Percentiles rank a stretch among this genome's conserved stretches.
phyloP scores from a whole-genome alignment of 2,797 vertebrate species.

The Alectoris magna region DNA sequence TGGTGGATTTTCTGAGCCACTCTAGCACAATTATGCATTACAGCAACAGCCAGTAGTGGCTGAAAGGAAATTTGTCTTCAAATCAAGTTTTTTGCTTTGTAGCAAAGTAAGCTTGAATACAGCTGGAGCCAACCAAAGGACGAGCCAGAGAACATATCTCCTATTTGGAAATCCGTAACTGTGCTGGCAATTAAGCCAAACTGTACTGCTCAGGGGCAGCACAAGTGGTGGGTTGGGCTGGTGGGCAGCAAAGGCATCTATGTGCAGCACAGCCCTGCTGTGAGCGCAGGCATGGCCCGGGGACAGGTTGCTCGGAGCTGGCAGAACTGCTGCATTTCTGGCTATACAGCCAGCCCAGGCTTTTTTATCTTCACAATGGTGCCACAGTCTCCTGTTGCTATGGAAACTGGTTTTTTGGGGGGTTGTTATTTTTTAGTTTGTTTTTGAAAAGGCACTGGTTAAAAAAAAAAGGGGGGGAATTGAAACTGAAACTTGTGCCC shows the following conservation, averaged over 20 bases:
- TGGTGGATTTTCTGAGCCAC: neutral
- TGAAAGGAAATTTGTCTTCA: neutral
- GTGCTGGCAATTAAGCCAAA: neutral
- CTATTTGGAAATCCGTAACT: neutral
- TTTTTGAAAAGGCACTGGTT: slow-evolving; percentile 48
- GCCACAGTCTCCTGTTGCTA: slow-evolving; percentile 64
- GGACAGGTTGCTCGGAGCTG: slow-evolving; percentile 2
- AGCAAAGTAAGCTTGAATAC: neutral
- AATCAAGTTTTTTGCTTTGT: neutral
- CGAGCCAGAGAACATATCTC: neutral
- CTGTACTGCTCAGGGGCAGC: neutral
- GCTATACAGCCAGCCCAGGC: neutral
- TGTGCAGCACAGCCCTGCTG: neutral
- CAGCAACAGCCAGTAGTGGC: neutral
- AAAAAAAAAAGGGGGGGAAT: slow-evolving; percentile 9
- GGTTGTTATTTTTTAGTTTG: neutral
- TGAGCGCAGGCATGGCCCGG: neutral
- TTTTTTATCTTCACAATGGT: slow-evolving; percentile 53
- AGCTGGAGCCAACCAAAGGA: neutral
- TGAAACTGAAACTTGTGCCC: slow-evolving; percentile 43
- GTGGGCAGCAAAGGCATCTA: neutral
- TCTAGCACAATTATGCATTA: rapidly evolving
- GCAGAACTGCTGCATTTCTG: slow-evolving; percentile 13
- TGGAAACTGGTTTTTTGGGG: slow-evolving; percentile 41
- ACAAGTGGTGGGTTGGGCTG: neutral